Evolutionary conservation across 2,797 vertebrate genomes (phyloP).

Genomic region (Orientallactaga sibirica): DNA sequence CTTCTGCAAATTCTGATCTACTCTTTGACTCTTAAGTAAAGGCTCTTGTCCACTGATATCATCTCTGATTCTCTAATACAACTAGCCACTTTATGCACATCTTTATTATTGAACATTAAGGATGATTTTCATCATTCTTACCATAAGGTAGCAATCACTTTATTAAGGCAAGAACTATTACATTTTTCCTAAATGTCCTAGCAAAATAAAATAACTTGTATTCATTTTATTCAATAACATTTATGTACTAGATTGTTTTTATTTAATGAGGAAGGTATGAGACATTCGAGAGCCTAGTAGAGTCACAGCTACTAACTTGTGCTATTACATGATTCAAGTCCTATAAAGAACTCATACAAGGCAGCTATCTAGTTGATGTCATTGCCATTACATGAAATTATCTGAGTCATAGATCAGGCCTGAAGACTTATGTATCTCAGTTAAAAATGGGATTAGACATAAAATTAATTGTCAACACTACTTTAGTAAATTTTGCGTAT

Average conservation of each 20-base stretch:
- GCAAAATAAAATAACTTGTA: neutral
- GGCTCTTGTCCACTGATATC: neutral
- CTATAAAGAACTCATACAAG: neutral
- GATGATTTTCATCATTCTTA: neutral
- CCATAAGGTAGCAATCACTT: neutral
- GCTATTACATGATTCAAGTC: neutral
- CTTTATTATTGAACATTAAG: neutral
- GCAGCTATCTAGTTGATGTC: rapidly evolving
- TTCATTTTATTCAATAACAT: neutral
- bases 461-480: neutral
- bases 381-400: neutral
- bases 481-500: neutral
- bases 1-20: neutral
- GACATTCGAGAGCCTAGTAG: neutral
- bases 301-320: neutral
- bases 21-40: neutral
- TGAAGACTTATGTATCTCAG: neutral
- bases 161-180: neutral
- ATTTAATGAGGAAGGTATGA: neutral
- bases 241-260: neutral
- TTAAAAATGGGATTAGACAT: neutral
- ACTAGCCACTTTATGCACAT: neutral
- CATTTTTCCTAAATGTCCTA: neutral
- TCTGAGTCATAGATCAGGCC: neutral
- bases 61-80: neutral